Evolutionary conservation across 1,140 invertebrate genomes (phyloP).

Genomic region (Leucophenga varia): DNA sequence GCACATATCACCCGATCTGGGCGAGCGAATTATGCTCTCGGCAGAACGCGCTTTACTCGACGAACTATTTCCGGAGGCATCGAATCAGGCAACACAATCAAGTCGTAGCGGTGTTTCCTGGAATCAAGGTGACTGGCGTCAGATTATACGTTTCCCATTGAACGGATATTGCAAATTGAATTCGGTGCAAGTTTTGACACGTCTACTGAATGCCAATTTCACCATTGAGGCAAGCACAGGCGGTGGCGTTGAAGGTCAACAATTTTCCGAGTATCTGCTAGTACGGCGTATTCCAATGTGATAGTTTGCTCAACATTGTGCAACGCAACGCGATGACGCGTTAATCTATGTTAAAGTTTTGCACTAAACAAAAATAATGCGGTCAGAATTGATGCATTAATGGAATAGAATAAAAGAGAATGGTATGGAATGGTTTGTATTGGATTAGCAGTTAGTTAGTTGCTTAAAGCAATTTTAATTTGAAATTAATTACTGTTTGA

Average conservation of each 20-base stretch:
- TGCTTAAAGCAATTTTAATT: slow-evolving; percentile 21
- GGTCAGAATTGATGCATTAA: slow-evolving; percentile 1
- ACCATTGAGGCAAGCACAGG: slow-evolving; percentile 81
- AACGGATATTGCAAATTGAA: slow-evolving; percentile 93
- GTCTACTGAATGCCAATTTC: slow-evolving; percentile 83
- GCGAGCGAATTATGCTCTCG: slow-evolving; percentile 83
- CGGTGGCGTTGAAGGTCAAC: slow-evolving; percentile 86
- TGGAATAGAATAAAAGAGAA: too few species aligned
- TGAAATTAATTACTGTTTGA: neutral
- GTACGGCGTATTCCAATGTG: slow-evolving; percentile 63
- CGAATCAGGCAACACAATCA: slow-evolving; percentile 81
- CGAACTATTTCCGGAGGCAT: slow-evolving; percentile 85
- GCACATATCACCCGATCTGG: slow-evolving; percentile 85
- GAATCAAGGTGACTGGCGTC: slow-evolving; percentile 80
- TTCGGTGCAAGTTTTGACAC: slow-evolving; percentile 84
- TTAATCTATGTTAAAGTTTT: slow-evolving; percentile 25
- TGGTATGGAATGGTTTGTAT: slow-evolving; percentile 1
- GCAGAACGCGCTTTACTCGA: slow-evolving; percentile 78
- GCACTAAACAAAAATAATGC: slow-evolving; percentile 32
- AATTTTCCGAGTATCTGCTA: slow-evolving; percentile 91
- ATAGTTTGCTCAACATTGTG: slow-evolving; percentile 41
- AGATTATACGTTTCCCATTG: slow-evolving; percentile 86
- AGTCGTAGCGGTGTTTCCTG: slow-evolving; percentile 77
- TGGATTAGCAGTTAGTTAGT: slow-evolving; percentile 4
- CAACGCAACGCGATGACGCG: slow-evolving; percentile 12